Base-by-base conservation (phyloP, 2,888 invertebrate species). In the Caenorhabditis sinica region DNA sequence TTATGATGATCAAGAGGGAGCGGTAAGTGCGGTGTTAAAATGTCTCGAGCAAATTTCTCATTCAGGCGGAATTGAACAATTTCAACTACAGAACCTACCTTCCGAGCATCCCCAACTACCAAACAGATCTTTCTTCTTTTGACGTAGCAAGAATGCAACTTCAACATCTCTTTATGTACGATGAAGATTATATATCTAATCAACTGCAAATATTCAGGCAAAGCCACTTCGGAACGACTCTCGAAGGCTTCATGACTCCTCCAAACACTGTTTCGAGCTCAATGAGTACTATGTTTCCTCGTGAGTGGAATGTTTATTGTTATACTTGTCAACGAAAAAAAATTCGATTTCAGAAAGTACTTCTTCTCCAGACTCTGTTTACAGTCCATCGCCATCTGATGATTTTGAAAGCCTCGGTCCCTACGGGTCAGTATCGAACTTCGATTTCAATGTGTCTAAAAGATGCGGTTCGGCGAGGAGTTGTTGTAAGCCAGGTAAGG, bases 181-280 rank as follows among this genome's bases (percentile, higher is more conserved):
- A 5, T 9, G 6, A 28, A 58, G 28, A 2, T 13, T 28, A 49
- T 15, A 13, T 49, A 28, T 68, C 2, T 20, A 33, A 25, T 2
- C 2, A 8, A 40, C 8, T 33, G 23, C 2, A 23, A 40, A 4
- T 6, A 5, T 51, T 25, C 23, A 40, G 58, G 36, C 23, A 58
- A 13, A 17, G 33, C 0, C 28, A 9, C 45, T n/a, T 28, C 17
- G 28, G 56, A 0, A 68, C 28, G 2, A 40, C 56, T 69, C 33
- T 60, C 33, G 33, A 33, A 2, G 20, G 40, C 1, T 30, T 36
- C 11, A 25, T 72, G 13, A 73, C 45, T 63, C 73, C 73, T 3
- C 63, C 73, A 8, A 73, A 61, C 1, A 23, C 40, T 11, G 40
- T 17, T 15, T 63, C 73, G 9, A 63, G 40, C 25, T 63, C 73